Base-by-base conservation (phyloP, 2,113 vertebrate species). In the Gavia stellata region DNA sequence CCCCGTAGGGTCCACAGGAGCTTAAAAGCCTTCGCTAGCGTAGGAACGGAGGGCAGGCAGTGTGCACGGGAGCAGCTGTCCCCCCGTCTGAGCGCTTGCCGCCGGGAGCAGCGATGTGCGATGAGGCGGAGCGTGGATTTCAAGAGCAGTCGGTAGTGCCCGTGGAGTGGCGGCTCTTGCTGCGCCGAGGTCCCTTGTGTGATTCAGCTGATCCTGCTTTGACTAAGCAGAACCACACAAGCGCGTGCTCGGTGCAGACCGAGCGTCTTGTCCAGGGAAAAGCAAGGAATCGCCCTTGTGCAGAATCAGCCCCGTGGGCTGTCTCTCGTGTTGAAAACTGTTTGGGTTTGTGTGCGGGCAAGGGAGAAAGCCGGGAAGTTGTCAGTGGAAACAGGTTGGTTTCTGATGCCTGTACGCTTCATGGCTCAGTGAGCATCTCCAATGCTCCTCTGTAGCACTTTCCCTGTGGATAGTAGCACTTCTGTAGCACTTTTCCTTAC, bases 31-130 rank as follows among this genome's bases (percentile, higher is more conserved):
- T 38, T 42, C 21, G 1, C 26, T 3, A 15, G 40, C 2, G 4
- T 17, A 5, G 1, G 34, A 16, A 21, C 16, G 9, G 10, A 18
- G 47, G 56, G 68, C 49, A 34, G 29, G 66, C 63, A 7, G 44
- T 21, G 26, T 38, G 74, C 45, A 24, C 7, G 2, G 78, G 33
- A 36, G 62, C 40, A 36, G 63, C 50, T 14, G 62, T 18, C 28
- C 14, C 6, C 47, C 61, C 1, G 9, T 4, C 55, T 7, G 72
- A n/a, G 53, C 13, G 2, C 38, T 23, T 2, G 18, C 72, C 4
- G 14, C 34, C 14, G 4, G 34, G 56, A 61, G 44, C 58, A 2
- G n/a, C 0, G 28, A 19, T 33, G 45, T 4, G 45, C 4, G 16
- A 25, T 14, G n/a, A 7, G 56, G 17, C 4, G 26, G 73, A 36